Base-by-base conservation (phyloP, 2,113 vertebrate genomes). In the Harpagus bidentatus region DNA sequence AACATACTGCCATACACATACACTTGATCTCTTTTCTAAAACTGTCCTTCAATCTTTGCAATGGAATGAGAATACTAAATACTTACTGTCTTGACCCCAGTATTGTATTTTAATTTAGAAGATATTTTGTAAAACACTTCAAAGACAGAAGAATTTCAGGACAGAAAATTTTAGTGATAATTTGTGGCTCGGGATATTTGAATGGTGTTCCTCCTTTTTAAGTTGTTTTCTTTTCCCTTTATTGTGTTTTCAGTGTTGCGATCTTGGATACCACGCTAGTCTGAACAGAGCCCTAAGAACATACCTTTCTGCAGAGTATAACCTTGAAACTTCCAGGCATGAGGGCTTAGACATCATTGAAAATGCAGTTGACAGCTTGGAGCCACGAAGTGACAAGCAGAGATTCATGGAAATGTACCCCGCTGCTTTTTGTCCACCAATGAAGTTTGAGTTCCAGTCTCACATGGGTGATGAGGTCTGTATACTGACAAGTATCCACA, bases 341-440 rank as follows among this genome's bases (percentile, higher is more conserved):
- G 99, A 99, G 95, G 99, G 99, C 43, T 98, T 99, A 50, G 99
- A 99, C 98, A 99, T 99, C 91, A 99, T 99, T 55, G 99, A 99
- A 97, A 99, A 99, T 47, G 99, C 99, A 7, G 99, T 99, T 89
- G 99, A 99, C 98, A 99, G 98, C 91, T 96, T 99, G 98, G 99
- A 99, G 96, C 99, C 99, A 10, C 98, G 99, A 70, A 99, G 98
- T 76, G 99, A 99, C 98, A 99, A 99, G 34, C 99, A 99, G 98
- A 98, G 99, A 91, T 99, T 99, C 96, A 99, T 99, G 99, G 99
- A 99, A 98, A 99, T 99, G 99, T 99, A 98, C 96, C 99, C 99
- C 26, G 98, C 98, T 0, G 99, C 99, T 3, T 99, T 99, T 98
- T 99, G 99, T 84, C 99, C 99, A 29, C 99, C 99, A 7, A 69